phyloP scores from a whole-genome alignment of 2,888 invertebrate species.

The Metallyticus violacea region DNA sequence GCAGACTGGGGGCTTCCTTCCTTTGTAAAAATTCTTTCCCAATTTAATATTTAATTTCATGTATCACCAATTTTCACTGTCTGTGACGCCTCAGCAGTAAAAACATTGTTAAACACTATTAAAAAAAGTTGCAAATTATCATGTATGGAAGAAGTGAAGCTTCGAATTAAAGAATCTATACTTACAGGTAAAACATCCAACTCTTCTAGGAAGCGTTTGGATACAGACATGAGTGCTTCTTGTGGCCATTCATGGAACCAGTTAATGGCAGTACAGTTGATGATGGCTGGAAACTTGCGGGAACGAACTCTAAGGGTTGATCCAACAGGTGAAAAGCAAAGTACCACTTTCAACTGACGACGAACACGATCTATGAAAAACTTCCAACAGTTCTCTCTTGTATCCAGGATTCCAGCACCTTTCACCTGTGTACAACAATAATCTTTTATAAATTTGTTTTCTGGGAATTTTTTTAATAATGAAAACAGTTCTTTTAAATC shows the following conservation, averaged over 20 bases:
- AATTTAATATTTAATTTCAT: too few species aligned
- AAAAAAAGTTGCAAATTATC: too few species aligned
- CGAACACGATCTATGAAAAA: slow-evolving; percentile 95
- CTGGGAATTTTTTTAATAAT: too few species aligned
- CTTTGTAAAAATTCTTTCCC: too few species aligned
- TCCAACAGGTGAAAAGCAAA: slow-evolving; percentile 96
- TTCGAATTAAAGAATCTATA: too few species aligned
- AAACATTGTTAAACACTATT: too few species aligned
- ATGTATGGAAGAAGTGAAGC: too few species aligned
- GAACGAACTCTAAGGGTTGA: slow-evolving; percentile 87
- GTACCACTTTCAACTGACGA: slow-evolving; percentile 83
- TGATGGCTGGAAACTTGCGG: slow-evolving; percentile 93
- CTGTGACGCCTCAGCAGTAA: too few species aligned
- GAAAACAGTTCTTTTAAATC: too few species aligned
- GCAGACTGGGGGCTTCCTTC: too few species aligned
- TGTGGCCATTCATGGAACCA: slow-evolving; percentile 99
- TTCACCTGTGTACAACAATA: slow-evolving; percentile 55
- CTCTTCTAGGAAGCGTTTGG: slow-evolving; percentile 81
- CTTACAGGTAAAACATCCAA: slow-evolving; percentile 73
- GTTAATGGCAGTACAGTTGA: slow-evolving; percentile 92
- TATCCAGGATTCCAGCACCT: slow-evolving; percentile 86
- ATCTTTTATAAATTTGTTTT: too few species aligned
- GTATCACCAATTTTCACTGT: too few species aligned
- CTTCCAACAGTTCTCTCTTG: slow-evolving; percentile 95
- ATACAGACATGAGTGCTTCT: slow-evolving; percentile 92